These are phyloP conservation scores for Rhopilema esculentum DNA, from an alignment of 30 jellyfish, hydroid and myxozoan genomes.

Conservation along the genomic window DNA sequence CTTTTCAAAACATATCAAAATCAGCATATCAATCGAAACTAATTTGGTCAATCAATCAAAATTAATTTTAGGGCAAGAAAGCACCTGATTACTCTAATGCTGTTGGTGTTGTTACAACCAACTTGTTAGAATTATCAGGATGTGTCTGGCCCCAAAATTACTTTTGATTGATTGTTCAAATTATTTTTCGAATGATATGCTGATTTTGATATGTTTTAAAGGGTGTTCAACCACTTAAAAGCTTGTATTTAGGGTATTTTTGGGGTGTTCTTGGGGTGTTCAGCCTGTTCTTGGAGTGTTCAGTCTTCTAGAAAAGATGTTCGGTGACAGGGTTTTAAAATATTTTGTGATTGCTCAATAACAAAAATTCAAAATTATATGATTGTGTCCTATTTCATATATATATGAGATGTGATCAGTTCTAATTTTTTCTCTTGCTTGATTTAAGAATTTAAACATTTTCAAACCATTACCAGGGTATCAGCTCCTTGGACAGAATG, in stretches of 20 bases:
- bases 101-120: no score
- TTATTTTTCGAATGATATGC: neutral
- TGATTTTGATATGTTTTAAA: neutral
- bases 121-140: neutral
- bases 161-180: neutral
- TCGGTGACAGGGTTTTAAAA: neutral
- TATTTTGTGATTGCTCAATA: no score
- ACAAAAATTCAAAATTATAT: no score
- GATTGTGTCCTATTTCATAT: no score
- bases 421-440: no score
- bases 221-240: neutral
- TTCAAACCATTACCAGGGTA: conserved; percentile 52
- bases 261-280: neutral
- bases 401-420: no score
- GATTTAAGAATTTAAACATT: no score
- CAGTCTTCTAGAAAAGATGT: neutral
- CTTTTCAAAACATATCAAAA: no score
- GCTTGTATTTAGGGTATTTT: neutral
- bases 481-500: conserved; percentile 47
- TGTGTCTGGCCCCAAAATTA: neutral
- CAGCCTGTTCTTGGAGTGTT: neutral
- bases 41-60: no score
- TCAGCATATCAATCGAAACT: no score
- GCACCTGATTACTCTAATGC: no score
- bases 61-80: no score